Evolutionary conservation across 2,888 invertebrate species (phyloP).

Genomic region (Acanthoscelides obtectus): DNA sequence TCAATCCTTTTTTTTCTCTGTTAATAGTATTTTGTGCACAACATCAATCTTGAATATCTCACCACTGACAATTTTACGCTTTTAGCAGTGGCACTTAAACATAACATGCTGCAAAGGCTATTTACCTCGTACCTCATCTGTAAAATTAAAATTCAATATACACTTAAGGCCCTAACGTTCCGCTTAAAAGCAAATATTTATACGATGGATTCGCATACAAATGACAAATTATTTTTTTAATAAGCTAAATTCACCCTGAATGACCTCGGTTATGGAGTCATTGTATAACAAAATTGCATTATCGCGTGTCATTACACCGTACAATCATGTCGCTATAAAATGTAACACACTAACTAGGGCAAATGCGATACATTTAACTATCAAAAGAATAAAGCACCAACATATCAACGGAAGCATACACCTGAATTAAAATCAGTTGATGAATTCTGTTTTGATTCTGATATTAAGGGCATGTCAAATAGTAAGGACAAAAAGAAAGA

Average conservation of each 20-base stretch:
- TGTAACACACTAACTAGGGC: too few species aligned
- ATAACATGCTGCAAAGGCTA: background rate
- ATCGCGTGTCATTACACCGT: background rate
- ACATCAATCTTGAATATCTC: too few species aligned
- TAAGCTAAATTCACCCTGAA: background rate
- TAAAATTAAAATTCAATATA: background rate
- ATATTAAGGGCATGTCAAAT: too few species aligned
- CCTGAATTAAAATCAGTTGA: too few species aligned
- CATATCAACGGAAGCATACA: too few species aligned
- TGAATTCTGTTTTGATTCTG: too few species aligned
- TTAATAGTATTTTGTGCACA: too few species aligned
- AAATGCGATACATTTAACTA: too few species aligned
- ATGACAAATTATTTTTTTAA: background rate
- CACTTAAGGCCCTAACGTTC: background rate
- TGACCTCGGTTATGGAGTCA: background rate
- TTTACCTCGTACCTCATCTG: background rate
- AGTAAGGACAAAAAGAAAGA: too few species aligned
- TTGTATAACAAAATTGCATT: background rate
- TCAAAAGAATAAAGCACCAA: too few species aligned
- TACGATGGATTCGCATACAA: background rate
- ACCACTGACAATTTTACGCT: background rate
- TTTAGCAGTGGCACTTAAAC: background rate
- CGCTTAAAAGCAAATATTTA: background rate
- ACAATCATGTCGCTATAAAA: background rate
- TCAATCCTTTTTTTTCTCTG: too few species aligned